phyloP scores from a whole-genome alignment of 1,140 invertebrate genomes.

The Apis cerana region DNA sequence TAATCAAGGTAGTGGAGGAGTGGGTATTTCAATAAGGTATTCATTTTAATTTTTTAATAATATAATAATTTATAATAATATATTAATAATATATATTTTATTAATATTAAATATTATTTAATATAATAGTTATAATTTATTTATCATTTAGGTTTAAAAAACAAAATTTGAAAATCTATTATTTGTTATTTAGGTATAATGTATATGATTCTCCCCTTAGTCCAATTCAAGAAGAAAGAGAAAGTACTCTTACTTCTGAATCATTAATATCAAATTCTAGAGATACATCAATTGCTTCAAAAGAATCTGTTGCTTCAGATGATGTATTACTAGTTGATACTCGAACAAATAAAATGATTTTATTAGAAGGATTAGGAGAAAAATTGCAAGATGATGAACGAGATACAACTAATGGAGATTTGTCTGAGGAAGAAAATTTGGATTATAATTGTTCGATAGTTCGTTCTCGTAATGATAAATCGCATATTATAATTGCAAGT shows the following conservation, averaged over 20 bases:
- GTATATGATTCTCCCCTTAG: conserved; percentile 83
- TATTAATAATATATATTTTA: background rate
- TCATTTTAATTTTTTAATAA: conserved; percentile 4
- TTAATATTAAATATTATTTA: background rate
- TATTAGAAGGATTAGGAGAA: conserved; percentile 76
- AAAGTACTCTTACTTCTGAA: conserved; percentile 75
- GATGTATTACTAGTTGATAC: conserved; percentile 83
- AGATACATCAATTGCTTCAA: conserved; percentile 74
- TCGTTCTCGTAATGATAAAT: conserved; percentile 64
- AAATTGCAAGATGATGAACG: conserved; percentile 60
- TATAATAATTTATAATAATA: background rate
- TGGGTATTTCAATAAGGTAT: conserved; percentile 80
- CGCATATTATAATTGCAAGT: conserved; percentile 56
- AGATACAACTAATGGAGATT: conserved; percentile 69
- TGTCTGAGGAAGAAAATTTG: conserved; percentile 74
- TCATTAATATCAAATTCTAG: conserved; percentile 74
- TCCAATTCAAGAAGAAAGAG: conserved; percentile 85
- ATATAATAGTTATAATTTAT: background rate
- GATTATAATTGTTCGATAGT: conserved; percentile 61
- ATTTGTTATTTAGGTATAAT: conserved; percentile 78
- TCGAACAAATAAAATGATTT: conserved; percentile 81
- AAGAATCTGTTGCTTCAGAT: conserved; percentile 75
- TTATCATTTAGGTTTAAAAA: background rate
- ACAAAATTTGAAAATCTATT: conserved; percentile 4
- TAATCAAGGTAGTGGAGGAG: conserved; percentile 69